Evolutionary conservation across 2,888 invertebrate species (phyloP).

Genomic region (Drosophila barbarae): DNA sequence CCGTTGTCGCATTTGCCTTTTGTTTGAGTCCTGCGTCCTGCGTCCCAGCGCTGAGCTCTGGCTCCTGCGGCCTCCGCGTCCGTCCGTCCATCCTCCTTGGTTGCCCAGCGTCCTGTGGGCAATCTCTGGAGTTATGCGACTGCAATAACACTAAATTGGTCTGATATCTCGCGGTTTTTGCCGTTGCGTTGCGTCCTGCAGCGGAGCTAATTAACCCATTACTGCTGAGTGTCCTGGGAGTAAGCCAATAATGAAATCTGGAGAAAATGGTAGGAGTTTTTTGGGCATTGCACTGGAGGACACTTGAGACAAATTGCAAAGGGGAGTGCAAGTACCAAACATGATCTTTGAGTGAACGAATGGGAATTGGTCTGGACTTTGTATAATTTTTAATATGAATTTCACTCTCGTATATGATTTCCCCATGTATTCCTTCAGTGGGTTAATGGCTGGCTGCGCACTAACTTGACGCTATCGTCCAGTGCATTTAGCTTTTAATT

Average conservation of each 20-base stretch:
- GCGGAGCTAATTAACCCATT: slow-evolving; percentile 53
- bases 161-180: slow-evolving; percentile 70
- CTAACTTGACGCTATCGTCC: slow-evolving; percentile 59
- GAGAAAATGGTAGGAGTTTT: neutral
- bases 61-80: slow-evolving; percentile 10
- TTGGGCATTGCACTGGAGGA: neutral
- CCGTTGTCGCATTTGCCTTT: slow-evolving; percentile 43
- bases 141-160: slow-evolving; percentile 75
- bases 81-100: slow-evolving; percentile 33
- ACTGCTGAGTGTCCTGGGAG: slow-evolving; percentile 19
- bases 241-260: slow-evolving; percentile 12
- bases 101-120: slow-evolving; percentile 53
- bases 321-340: neutral
- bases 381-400: neutral
- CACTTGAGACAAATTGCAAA: neutral
- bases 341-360: neutral
- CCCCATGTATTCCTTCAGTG: slow-evolving; percentile 18
- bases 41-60: slow-evolving; percentile 10
- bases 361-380: neutral
- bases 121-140: slow-evolving; percentile 70
- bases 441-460: slow-evolving; percentile 49
- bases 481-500: slow-evolving; percentile 69
- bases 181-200: slow-evolving; percentile 42
- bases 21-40: slow-evolving; percentile 39
- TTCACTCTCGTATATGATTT: neutral